A percentile compares a stretch with the other conserved stretches of the same genome.
phyloP scores from a whole-genome alignment of 2,888 invertebrate species.

The Ophonus ardosiacus region DNA sequence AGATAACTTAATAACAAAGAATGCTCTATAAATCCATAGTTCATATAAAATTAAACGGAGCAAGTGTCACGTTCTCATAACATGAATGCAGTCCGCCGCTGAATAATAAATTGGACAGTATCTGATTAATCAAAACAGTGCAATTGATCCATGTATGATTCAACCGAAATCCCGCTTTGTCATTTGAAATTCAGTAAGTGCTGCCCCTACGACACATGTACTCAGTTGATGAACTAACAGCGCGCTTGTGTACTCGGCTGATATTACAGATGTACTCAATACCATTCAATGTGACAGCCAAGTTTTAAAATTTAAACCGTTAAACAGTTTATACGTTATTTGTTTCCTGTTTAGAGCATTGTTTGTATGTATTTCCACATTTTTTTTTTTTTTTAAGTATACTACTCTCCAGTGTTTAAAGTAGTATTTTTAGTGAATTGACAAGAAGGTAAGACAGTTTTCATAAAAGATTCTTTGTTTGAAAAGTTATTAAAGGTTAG shows the following conservation, averaged over 20 bases:
- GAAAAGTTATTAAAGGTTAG: constrained; percentile 28
- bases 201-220: background rate
- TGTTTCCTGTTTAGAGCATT: background rate
- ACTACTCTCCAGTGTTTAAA: background rate
- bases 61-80: background rate
- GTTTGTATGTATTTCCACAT: constrained; percentile 8
- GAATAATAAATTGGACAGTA: background rate
- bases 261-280: background rate
- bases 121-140: constrained; percentile 1
- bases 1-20: background rate
- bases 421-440: constrained; percentile 3
- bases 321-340: constrained; percentile 1
- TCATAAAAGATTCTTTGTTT: background rate
- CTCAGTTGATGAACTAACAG: background rate
- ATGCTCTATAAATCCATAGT: background rate
- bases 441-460: constrained; percentile 20
- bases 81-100: background rate
- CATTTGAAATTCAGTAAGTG: constrained; percentile 9
- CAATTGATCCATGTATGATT: constrained; percentile 10
- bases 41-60: background rate
- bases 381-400: constrained; percentile 23
- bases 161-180: constrained; percentile 8
- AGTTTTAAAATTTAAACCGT: constrained; percentile 39
- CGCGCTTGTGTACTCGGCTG: background rate
- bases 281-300: constrained; percentile 10